phyloP scores from a whole-genome alignment of 2,888 invertebrate species.

The Gymnocheta viridis region DNA sequence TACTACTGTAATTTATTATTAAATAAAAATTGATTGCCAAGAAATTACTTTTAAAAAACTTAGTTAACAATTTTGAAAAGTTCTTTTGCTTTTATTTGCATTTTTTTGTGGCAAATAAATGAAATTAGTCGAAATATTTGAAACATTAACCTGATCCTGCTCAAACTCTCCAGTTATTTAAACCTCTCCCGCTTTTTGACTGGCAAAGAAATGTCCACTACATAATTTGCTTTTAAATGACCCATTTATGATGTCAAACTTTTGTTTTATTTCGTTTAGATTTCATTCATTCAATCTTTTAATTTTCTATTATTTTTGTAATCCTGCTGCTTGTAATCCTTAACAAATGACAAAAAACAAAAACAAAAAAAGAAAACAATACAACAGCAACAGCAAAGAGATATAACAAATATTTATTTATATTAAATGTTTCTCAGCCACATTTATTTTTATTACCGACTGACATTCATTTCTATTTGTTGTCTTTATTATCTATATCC shows the following conservation, averaged over 20 bases:
- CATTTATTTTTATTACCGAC: conserved; percentile 82
- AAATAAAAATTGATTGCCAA: no score
- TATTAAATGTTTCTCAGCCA: conserved; percentile 69
- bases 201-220: not conserved
- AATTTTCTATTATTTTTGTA: conserved; percentile 13
- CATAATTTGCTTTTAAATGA: conserved; percentile 13
- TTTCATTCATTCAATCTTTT: conserved; percentile 3
- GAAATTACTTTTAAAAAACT: no score
- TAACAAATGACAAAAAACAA: conserved; percentile 50
- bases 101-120: no score
- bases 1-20: no score
- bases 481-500: conserved; percentile 72
- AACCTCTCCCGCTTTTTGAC: not conserved
- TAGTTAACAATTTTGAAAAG: no score
- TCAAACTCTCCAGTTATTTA: no score
- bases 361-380: no score
- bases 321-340: conserved; percentile 36
- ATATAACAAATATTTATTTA: conserved; percentile 40
- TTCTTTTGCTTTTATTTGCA: no score
- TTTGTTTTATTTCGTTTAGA: conserved; percentile 29
- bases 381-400: not conserved
- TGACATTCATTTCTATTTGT: conserved; percentile 81
- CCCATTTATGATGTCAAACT: conserved; percentile 20
- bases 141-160: no score
- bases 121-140: no score